Conservation (phyloP, 2,113 vertebrate genomes). For the Lutjanus erythropterus region DNA sequence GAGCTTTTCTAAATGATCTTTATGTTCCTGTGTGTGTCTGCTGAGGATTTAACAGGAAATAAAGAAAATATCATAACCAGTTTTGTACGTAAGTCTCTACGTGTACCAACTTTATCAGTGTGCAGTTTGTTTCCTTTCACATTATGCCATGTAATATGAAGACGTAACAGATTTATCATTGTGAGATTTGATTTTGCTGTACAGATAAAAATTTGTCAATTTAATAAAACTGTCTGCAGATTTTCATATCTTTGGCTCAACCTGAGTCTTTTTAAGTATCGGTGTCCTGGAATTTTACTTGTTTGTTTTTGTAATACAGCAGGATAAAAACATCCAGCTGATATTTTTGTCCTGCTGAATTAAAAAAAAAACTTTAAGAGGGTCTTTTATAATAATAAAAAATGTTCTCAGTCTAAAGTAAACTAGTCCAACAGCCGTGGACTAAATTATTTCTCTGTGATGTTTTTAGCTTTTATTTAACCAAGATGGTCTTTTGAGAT, state of each 20-base stretch:
- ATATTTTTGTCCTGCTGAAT: too few species aligned
- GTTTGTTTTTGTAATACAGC: too few species aligned
- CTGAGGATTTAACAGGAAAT: conserved; percentile 12
- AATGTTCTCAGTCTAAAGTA: too few species aligned
- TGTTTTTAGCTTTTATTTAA: too few species aligned
- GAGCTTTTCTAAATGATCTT: conserved; percentile 1
- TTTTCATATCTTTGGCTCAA: conserved; percentile 85
- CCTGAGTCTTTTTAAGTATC: not conserved
- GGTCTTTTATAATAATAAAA: too few species aligned
- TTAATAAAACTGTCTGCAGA: conserved; percentile 96
- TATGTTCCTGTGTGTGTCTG: conserved; percentile 7
- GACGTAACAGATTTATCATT: conserved; percentile 89
- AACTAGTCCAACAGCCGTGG: too few species aligned
- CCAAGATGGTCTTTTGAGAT: too few species aligned
- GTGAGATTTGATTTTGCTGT: conserved; percentile 93
- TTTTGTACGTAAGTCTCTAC: conserved; percentile 31
- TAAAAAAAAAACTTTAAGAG: too few species aligned
- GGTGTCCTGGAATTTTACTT: too few species aligned
- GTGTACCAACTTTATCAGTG: conserved; percentile 83
- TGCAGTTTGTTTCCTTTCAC: conserved; percentile 79
- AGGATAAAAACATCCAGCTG: too few species aligned
- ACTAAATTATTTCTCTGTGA: too few species aligned
- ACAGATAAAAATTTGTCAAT: conserved; percentile 93
- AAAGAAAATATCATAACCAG: conserved; percentile 13
- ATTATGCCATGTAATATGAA: conserved; percentile 89